Evolutionary conservation across 2,888 invertebrate genomes (phyloP), one percentile per base, ranked within the genome.

Genomic region (Galerucella calmariensis): DNA sequence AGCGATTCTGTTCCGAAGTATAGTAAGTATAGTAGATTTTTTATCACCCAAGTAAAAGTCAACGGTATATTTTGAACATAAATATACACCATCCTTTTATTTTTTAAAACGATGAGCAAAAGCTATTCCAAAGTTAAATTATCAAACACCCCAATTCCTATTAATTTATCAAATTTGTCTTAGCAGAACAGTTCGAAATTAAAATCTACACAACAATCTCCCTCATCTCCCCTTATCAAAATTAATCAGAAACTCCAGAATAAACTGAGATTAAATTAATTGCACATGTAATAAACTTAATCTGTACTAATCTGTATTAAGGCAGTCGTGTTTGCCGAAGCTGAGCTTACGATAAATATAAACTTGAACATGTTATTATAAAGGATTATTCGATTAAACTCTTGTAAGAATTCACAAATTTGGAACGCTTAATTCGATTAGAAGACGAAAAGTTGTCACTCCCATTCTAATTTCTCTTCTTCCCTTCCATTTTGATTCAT

Each of bases 401-500:
- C 71, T 74, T 68, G 74, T 74, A 74, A 74, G 74, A 71, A 63
- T 74, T 74, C 71, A 58, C 67, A 68, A 71, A 71, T 71, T 74
- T 71, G 61, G 71, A 71, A 74, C 53, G 14, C 59, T 63, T 67
- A 59, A 72, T 67, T 71, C 35, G 16, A 65, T 65, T 71, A 61
- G 27, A 61, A 41, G 35, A 61, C 41, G 46, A 48, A 62, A 63
- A 70, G 16, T 53, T 63, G 63, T 70, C 70, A 65, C 51, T 41
- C 46, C 16, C 14, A n/a, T 44, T 59, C 59, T 56, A 46, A 56
- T 69, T 70, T 77, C 76, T 77, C 27, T 72, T 71, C 67, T 79
- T 78, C 65, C 78, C 76, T 27, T 76, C 77, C 78, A 78, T 77
- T 72, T 75, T 78, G 73, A 77, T 78, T 81, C 80, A 82, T 80